A percentile compares a stretch with the other conserved stretches of the same genome.
Evolutionary conservation across 2,113 vertebrate species (phyloP).

Genomic region (Dendrocopos noguchii): DNA sequence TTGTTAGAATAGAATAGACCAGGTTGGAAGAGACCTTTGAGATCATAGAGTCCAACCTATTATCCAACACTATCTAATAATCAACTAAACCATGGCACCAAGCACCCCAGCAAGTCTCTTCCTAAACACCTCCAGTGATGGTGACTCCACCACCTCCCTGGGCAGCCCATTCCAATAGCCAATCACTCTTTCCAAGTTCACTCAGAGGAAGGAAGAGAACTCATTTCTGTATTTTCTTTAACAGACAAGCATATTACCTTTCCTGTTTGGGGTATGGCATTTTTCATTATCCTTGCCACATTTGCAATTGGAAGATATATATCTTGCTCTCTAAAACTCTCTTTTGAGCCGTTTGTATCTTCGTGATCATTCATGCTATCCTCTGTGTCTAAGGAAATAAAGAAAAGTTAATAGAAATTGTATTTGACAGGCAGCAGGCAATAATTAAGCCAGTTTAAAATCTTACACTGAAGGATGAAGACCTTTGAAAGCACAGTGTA

Average conservation of each 20-base stretch:
- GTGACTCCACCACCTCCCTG: too few relatives aligned
- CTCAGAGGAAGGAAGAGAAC: neutral
- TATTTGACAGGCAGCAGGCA: neutral
- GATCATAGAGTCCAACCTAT: too few relatives aligned
- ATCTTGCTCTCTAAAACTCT: constrained; percentile 98
- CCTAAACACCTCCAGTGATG: too few relatives aligned
- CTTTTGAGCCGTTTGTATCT: constrained; percentile 92
- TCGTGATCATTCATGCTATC: constrained; percentile 95
- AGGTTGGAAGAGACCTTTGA: too few relatives aligned
- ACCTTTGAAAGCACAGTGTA: neutral
- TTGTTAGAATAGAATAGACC: neutral
- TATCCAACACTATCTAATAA: too few relatives aligned
- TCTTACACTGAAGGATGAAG: neutral
- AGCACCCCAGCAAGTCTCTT: too few relatives aligned
- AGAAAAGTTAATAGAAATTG: constrained; percentile 17
- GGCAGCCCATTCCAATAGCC: too few relatives aligned
- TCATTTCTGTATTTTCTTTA: neutral
- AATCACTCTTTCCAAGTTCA: neutral
- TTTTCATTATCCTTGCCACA: constrained; percentile 99
- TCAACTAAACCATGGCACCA: too few relatives aligned
- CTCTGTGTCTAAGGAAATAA: constrained; percentile 80
- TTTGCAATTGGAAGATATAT: constrained; percentile 99
- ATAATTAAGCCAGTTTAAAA: constrained; percentile 2
- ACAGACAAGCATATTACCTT: constrained; percentile 82
- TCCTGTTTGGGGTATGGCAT: constrained; percentile 95